Evolutionary conservation across 1,140 invertebrate genomes (phyloP), one percentile per base, ranked within the genome.

Genomic region (Bombus confusus): DNA sequence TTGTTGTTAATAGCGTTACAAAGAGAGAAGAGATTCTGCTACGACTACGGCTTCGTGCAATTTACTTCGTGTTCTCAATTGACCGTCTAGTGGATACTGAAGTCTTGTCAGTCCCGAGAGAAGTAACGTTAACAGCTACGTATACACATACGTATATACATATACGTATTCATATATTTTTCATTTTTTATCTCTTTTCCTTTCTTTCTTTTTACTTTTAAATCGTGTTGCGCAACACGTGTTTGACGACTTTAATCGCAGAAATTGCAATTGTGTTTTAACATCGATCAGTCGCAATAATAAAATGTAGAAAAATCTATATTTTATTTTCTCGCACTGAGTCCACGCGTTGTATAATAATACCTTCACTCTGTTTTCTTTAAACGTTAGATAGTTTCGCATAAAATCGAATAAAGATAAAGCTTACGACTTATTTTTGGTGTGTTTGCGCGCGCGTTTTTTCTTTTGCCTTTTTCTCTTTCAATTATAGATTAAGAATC

Each of bases 251-350:
- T 41, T 18, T 52, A 79, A 47, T 68, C 31, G 64, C 59, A 47
- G 64, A 68, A 76, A 77, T n/a, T 39, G 34, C 59, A 31, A 28
- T 68, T 73, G 66, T 71, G 34, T 71, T 39, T 71, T 57, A 66
- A 68, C 34, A 71, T 68, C 39, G 57, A 47, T 47, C 59, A 86
- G 83, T 52, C 87, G 81, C 80, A 77, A 85, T 84, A 68, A 43
- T 85, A 88, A 89, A 89, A 88, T 88, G 80, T 88, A 88, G 87
- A 86, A 83, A 88, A 84, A 72, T 62, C 66, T 79, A 79, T 84
- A 71, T 41, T 52, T 66, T 78, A 77, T 78, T 47, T 43, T 18
- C 31, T 34, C 39, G 34, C 75, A 22, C 52, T 2, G 8, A 64
- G n/a, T 28, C 34, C 43, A 37, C 41, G 25, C 64, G 37, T 18